These are phyloP conservation scores for Lepisosteus oculatus DNA, from an alignment of 2,113 vertebrate species.

Conservation along the genomic window DNA sequence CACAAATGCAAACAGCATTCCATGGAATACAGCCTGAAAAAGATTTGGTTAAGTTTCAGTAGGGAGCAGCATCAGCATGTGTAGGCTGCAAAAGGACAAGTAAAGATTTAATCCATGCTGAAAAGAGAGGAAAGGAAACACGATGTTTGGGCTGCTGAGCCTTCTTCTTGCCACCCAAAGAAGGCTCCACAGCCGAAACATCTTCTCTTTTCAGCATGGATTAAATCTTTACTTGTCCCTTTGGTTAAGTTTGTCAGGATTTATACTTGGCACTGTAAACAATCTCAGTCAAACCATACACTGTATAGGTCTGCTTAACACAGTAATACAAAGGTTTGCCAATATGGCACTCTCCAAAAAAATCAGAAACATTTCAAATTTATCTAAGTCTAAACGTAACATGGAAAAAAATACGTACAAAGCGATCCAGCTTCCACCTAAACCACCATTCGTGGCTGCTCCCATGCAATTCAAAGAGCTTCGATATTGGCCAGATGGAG, in stretches of 20 bases:
- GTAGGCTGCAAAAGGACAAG: not conserved
- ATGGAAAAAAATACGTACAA: constrained; percentile 66
- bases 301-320: not conserved
- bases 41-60: not conserved
- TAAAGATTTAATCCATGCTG: not conserved
- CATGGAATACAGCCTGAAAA: constrained; percentile 86
- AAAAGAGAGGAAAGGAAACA: no score
- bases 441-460: constrained; percentile 97
- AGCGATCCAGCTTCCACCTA: constrained; percentile 93
- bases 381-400: not conserved
- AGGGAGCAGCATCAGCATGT: not conserved
- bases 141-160: no score
- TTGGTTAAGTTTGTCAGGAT: no score
- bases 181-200: no score
- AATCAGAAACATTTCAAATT: no score
- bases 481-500: constrained; percentile 91
- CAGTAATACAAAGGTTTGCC: not conserved
- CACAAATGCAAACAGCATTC: constrained; percentile 91
- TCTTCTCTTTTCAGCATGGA: not conserved
- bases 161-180: no score
- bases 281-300: not conserved
- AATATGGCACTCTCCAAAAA: not conserved
- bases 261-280: not conserved
- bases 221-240: no score
- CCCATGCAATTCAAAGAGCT: constrained; percentile 87